These are phyloP conservation scores for Polia nebulosa DNA, from an alignment of 2,888 invertebrate species.

Conservation along the genomic window DNA sequence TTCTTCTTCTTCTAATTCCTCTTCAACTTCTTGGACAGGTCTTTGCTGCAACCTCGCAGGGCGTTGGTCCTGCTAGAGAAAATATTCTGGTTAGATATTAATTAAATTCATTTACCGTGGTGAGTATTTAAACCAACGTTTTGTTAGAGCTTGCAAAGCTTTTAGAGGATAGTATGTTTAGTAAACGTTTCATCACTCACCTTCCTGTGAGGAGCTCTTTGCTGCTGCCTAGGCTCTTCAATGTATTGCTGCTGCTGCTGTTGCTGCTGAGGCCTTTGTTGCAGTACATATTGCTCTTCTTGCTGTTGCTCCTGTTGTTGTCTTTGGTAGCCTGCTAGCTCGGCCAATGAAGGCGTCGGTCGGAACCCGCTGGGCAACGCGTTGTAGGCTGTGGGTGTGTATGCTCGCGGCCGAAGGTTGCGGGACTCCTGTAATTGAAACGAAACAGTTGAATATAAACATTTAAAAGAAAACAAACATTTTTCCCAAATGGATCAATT, in stretches of 20 bases:
- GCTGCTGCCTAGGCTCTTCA: conserved; percentile 93
- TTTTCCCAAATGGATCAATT: too few relatives aligned
- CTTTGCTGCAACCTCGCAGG: conserved; percentile 79
- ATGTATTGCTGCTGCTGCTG: conserved; percentile 71
- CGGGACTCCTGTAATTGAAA: conserved; percentile 82
- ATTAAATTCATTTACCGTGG: background rate
- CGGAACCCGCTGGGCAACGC: conserved; percentile 86
- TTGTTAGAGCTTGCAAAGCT: too few relatives aligned
- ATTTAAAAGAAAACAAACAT: background rate
- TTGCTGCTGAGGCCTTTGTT: conserved; percentile 72
- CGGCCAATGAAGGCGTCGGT: conserved; percentile 86
- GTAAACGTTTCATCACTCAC: too few relatives aligned
- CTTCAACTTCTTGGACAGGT: conserved; percentile 79
- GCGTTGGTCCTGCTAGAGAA: conserved; percentile 78
- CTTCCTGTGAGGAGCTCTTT: conserved; percentile 81
- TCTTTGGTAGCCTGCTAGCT: conserved; percentile 87
- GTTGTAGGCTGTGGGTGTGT: conserved; percentile 83
- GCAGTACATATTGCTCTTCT: conserved; percentile 76
- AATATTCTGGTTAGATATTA: background rate
- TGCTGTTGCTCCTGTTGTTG: conserved; percentile 71
- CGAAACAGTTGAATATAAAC: background rate
- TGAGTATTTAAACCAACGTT: too few relatives aligned
- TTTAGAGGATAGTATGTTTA: too few relatives aligned
- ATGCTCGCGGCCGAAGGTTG: conserved; percentile 88
- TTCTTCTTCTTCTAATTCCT: conserved; percentile 93